Percentiles rank a stretch among this genome's conserved stretches.
These are phyloP conservation scores for Lithophane leautieri DNA, from an alignment of 2,888 invertebrate genomes.

Conservation along the genomic window DNA sequence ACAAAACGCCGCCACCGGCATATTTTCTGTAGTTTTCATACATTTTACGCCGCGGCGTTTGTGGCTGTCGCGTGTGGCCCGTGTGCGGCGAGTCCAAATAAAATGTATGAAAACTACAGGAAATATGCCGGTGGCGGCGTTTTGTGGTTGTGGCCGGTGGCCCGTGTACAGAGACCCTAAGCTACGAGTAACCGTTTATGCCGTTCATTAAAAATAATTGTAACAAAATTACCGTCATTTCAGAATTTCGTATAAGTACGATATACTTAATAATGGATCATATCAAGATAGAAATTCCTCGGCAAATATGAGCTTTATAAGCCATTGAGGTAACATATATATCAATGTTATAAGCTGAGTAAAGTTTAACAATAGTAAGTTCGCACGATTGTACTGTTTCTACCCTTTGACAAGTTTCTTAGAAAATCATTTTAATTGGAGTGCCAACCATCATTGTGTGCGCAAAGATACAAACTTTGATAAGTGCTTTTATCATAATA, in stretches of 20 bases:
- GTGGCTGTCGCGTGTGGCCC: no score
- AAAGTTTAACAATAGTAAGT: slow-evolving; percentile 8
- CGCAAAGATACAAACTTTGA: neutral
- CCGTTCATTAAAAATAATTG: slow-evolving; percentile 51
- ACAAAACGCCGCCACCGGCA: no score
- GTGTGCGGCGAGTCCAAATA: no score
- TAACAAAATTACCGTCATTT: slow-evolving; percentile 47
- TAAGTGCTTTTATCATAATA: neutral
- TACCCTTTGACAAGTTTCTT: neutral
- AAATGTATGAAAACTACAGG: no score
- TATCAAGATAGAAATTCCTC: slow-evolving; percentile 28
- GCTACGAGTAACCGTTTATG: slow-evolving; percentile 27
- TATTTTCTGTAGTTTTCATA: no score
- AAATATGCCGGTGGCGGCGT: no score
- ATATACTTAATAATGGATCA: slow-evolving; percentile 22
- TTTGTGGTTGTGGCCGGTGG: no score
- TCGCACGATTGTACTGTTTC: neutral
- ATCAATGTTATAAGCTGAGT: no score
- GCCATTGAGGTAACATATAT: no score
- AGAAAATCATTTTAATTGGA: slow-evolving; percentile 12
- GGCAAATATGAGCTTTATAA: slow-evolving; percentile 28
- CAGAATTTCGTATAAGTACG: slow-evolving; percentile 23
- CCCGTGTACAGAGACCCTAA: no score
- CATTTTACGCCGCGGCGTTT: no score
- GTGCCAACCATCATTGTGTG: neutral